Percentiles rank a stretch among this genome's conserved stretches.
Evolutionary conservation across 1,140 invertebrate genomes (phyloP).

Genomic region (Hypsibius dujardini): DNA sequence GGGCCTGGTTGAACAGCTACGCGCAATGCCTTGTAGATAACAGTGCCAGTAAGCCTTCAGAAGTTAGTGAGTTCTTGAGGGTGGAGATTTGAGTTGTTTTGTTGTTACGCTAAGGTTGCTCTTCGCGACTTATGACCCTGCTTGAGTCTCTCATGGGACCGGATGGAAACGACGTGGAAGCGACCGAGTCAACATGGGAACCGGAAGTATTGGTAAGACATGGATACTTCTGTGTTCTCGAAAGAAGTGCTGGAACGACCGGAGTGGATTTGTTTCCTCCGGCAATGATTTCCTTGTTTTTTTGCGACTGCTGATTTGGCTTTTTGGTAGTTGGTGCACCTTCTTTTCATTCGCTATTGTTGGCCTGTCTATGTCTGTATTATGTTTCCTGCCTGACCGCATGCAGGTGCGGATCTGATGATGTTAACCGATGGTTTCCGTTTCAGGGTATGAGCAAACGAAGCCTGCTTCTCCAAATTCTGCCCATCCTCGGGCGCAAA

Average conservation of each 20-base stretch:
- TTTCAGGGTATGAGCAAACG: neutral
- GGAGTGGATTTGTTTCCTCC: neutral
- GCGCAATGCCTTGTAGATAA: neutral
- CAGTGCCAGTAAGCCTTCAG: neutral
- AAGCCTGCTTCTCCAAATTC: neutral
- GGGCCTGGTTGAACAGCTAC: neutral
- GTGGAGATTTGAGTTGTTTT: neutral
- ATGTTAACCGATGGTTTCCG: no score
- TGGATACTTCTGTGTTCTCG: no score
- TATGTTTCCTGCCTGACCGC: no score
- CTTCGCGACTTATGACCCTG: neutral
- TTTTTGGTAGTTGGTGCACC: neutral
- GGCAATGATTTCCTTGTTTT: neutral
- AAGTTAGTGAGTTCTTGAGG: neutral
- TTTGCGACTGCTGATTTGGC: neutral
- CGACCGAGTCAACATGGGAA: neutral
- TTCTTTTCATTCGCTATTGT: no score
- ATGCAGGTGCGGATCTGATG: no score
- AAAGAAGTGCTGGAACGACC: neutral
- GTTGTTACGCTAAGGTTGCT: neutral
- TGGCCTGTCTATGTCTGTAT: no score
- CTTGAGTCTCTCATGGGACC: slow-evolving; percentile 7
- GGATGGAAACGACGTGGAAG: neutral
- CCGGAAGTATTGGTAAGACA: slow-evolving; percentile 5
- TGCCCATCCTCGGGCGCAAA: neutral